Percentiles rank a stretch among this genome's conserved stretches.
phyloP scores from a whole-genome alignment of 2,888 invertebrate genomes.

The Himalopsyche tibetana region DNA sequence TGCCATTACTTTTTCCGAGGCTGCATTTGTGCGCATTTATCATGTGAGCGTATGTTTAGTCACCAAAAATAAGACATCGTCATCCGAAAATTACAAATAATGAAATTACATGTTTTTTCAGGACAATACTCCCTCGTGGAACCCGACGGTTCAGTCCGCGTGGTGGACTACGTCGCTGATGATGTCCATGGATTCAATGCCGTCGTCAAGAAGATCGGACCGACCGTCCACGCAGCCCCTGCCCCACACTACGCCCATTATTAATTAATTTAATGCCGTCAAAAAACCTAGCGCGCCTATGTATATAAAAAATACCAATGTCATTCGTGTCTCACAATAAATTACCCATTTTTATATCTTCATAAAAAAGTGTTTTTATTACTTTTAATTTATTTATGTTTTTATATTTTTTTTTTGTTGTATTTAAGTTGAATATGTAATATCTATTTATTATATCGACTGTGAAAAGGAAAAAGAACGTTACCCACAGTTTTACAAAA shows the following conservation, averaged over 20 bases:
- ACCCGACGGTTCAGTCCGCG: slow-evolving; percentile 63
- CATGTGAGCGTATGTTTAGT: too few species aligned
- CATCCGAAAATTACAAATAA: too few species aligned
- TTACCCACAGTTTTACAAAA: too few species aligned
- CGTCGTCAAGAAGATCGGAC: slow-evolving; percentile 64
- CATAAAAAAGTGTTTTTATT: slow-evolving; percentile 19
- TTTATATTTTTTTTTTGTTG: background rate
- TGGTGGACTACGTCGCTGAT: slow-evolving; percentile 64
- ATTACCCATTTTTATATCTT: background rate
- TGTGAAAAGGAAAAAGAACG: too few species aligned
- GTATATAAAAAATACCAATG: slow-evolving; percentile 9
- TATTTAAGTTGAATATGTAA: too few species aligned
- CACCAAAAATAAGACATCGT: too few species aligned
- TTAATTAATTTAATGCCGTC: background rate
- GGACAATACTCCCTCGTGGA: slow-evolving; percentile 65
- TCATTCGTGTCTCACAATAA: background rate
- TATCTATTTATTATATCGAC: too few species aligned
- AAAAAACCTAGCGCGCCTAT: background rate
- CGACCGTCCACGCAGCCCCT: slow-evolving; percentile 56
- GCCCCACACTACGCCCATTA: slow-evolving; percentile 16
- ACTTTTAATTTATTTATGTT: background rate
- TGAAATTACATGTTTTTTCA: background rate
- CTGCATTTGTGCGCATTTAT: too few species aligned
- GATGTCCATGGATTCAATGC: slow-evolving; percentile 63
- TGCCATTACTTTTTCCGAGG: too few species aligned